These are phyloP conservation scores for Temnothorax longispinosus DNA, from an alignment of 1,140 invertebrate genomes.

Conservation along the genomic window DNA sequence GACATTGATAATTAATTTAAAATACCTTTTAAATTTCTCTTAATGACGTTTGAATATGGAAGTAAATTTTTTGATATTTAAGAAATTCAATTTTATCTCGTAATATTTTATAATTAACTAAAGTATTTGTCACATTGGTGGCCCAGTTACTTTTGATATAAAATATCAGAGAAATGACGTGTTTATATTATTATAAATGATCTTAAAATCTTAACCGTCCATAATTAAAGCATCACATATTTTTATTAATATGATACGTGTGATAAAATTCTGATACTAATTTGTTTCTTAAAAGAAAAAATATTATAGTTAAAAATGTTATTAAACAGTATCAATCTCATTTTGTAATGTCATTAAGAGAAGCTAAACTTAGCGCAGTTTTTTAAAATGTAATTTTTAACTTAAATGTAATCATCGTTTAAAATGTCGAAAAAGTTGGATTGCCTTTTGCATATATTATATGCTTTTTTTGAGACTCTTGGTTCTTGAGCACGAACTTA, in stretches of 20 bases:
- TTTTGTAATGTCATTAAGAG: conserved; percentile 15
- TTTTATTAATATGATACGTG: neutral
- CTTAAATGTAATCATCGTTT: neutral
- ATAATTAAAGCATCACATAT: neutral
- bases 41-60: conserved; percentile 28
- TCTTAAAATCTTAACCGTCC: neutral
- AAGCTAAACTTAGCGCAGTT: neutral
- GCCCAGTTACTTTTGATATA: neutral
- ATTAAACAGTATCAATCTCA: neutral
- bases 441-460: neutral
- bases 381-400: neutral
- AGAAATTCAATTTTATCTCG: conserved; percentile 50
- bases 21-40: neutral
- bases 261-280: neutral
- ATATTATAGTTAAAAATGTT: neutral
- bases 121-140: neutral
- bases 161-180: conserved; percentile 5
- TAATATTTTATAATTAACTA: neutral
- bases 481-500: neutral
- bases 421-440: neutral
- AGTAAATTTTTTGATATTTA: conserved; percentile 19
- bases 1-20: neutral
- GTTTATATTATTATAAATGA: neutral
- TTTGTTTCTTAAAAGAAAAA: neutral
- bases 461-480: neutral